Conservation (phyloP, 2,113 vertebrate genomes). For the Heptranchias perlo region DNA sequence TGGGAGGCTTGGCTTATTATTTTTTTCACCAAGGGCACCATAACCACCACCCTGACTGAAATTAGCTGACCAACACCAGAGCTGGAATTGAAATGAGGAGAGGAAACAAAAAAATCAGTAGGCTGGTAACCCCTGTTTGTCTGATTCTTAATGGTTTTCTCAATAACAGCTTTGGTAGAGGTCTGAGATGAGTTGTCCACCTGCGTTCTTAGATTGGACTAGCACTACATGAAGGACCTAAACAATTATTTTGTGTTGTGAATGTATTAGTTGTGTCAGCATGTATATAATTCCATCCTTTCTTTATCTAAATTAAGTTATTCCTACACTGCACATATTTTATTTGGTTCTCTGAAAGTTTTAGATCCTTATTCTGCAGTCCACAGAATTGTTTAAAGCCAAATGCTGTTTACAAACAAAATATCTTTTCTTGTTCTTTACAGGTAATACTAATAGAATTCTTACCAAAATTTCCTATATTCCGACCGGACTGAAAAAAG, state of each 20-base stretch:
- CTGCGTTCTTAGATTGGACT: neutral
- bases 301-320: neutral
- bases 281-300: neutral
- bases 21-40: neutral
- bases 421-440: conserved; percentile 48
- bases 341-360: neutral
- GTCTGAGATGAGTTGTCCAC: neutral
- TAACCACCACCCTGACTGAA: neutral
- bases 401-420: neutral
- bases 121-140: neutral
- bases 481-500: conserved; percentile 89
- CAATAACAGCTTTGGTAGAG: neutral
- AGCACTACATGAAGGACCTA: neutral
- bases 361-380: neutral
- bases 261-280: neutral
- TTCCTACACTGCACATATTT: neutral
- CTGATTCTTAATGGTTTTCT: neutral
- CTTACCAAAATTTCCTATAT: conserved; percentile 98
- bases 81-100: neutral
- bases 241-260: neutral
- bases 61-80: neutral
- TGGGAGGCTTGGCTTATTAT: neutral
- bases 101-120: neutral
- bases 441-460: conserved; percentile 99
- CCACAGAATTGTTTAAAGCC: neutral